These are phyloP conservation scores for Barnardius zonarius DNA, from an alignment of 2,113 vertebrate species.

Conservation along the genomic window DNA sequence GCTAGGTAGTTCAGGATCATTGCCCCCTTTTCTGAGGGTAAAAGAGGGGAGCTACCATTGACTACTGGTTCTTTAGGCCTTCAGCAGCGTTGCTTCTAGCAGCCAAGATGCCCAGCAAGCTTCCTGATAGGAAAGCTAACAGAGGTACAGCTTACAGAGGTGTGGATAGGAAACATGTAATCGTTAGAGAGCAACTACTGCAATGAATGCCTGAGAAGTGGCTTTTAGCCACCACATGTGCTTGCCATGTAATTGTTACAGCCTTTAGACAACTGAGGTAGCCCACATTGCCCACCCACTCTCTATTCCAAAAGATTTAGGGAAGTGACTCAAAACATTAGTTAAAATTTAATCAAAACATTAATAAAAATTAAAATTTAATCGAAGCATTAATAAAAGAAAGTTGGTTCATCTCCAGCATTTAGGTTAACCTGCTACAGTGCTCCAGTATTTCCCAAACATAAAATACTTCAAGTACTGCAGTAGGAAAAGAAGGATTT, in stretches of 20 bases:
- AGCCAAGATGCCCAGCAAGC: neutral
- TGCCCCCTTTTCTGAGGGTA: neutral
- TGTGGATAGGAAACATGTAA: neutral
- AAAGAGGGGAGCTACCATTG: neutral
- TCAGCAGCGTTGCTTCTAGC: neutral
- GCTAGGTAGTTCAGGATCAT: accelerated
- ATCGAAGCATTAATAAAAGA: slow-evolving; percentile 47
- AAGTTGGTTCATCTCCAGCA: slow-evolving; percentile 2
- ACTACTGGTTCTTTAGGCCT: accelerated
- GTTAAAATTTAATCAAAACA: slow-evolving; percentile 37
- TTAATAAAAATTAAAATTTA: slow-evolving; percentile 52
- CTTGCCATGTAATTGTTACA: neutral
- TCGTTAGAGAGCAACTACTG: neutral
- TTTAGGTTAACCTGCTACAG: neutral
- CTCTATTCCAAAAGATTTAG: neutral
- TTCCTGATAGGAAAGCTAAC: neutral
- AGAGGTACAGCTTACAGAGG: neutral
- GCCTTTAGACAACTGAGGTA: neutral
- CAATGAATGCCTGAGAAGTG: neutral
- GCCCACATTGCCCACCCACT: neutral
- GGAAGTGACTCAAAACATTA: slow-evolving; percentile 16
- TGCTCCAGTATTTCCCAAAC: neutral
- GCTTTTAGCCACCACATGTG: neutral
- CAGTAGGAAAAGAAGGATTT: neutral
- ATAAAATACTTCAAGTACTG: neutral